A percentile compares a stretch with the other conserved stretches of the same genome.
These are phyloP conservation scores for Bothrops jararaca DNA, from an alignment of 2,113 vertebrate species.

Conservation along the genomic window DNA sequence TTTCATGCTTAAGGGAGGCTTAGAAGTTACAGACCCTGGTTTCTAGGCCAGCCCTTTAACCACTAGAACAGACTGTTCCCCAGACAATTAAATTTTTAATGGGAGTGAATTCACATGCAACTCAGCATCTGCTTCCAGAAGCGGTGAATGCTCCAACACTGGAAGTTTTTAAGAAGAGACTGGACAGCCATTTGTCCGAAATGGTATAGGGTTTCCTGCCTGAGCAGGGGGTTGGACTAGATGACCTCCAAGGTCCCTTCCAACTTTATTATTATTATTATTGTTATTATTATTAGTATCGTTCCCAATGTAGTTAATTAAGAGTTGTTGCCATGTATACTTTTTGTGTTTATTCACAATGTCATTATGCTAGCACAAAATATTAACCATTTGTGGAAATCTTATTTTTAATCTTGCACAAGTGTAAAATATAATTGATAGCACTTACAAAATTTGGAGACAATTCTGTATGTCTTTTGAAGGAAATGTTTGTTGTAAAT, in stretches of 20 bases:
- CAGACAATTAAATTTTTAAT: neutral
- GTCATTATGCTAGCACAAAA: neutral
- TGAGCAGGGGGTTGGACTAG: too few species aligned
- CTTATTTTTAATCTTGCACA: neutral
- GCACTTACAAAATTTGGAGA: neutral
- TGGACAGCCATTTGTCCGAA: too few species aligned
- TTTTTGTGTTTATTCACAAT: neutral
- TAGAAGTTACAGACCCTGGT: neutral
- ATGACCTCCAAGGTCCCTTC: too few species aligned
- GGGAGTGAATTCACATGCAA: neutral
- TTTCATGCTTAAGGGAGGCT: neutral
- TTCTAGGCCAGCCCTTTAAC: neutral
- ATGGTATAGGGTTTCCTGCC: too few species aligned
- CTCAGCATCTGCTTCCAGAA: neutral
- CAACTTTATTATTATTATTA: too few species aligned
- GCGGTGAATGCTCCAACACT: too few species aligned
- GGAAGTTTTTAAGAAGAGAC: too few species aligned
- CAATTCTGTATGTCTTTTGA: neutral
- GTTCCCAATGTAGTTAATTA: neutral
- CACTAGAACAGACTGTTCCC: neutral
- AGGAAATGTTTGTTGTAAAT: neutral
- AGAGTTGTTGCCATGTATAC: neutral
- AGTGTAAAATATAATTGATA: neutral
- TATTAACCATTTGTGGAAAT: neutral
- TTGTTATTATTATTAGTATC: too few species aligned